Percentiles rank a stretch among this genome's conserved stretches.
Conservation (phyloP, 37 sponge, comb jelly and placozoan genomes). For the Halisarca cf. caerulea region DNA sequence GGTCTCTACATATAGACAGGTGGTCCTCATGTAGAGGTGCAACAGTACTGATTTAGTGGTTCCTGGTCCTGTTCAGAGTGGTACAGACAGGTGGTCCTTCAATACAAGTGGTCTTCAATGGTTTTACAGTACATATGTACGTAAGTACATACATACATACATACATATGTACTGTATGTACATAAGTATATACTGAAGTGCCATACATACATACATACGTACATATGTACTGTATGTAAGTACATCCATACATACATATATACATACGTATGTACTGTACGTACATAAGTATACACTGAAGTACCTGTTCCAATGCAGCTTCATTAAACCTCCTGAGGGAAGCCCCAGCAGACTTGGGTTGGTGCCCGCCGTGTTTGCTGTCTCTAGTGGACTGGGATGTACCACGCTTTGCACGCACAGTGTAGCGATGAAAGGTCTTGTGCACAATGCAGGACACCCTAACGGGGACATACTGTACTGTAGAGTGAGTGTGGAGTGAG, state of each 20-base stretch:
- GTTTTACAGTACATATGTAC: too few relatives aligned
- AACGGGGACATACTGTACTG: neutral
- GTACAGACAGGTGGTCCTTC: too few relatives aligned
- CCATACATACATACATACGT: neutral
- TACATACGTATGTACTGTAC: too few relatives aligned
- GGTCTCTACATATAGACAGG: too few relatives aligned
- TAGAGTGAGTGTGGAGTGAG: neutral
- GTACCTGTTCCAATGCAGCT: conserved; percentile 59
- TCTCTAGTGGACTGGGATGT: conserved; percentile 87
- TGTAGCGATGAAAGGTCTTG: conserved; percentile 98
- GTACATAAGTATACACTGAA: neutral
- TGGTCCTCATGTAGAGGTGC: too few relatives aligned
- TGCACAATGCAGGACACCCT: conserved; percentile 52
- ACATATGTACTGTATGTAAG: too few relatives aligned
- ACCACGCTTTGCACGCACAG: conserved; percentile 93
- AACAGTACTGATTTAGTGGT: too few relatives aligned
- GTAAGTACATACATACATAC: too few relatives aligned
- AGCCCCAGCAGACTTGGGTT: conserved; percentile 82
- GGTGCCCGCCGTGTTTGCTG: conserved; percentile 71
- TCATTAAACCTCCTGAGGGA: conserved; percentile 76
- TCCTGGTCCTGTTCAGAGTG: too few relatives aligned
- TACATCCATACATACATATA: neutral
- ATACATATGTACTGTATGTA: neutral
- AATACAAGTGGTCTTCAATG: too few relatives aligned
- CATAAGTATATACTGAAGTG: neutral